Conservation (phyloP, 37 sponge, comb jelly and placozoan species). For the Petrosia ficiformis region DNA sequence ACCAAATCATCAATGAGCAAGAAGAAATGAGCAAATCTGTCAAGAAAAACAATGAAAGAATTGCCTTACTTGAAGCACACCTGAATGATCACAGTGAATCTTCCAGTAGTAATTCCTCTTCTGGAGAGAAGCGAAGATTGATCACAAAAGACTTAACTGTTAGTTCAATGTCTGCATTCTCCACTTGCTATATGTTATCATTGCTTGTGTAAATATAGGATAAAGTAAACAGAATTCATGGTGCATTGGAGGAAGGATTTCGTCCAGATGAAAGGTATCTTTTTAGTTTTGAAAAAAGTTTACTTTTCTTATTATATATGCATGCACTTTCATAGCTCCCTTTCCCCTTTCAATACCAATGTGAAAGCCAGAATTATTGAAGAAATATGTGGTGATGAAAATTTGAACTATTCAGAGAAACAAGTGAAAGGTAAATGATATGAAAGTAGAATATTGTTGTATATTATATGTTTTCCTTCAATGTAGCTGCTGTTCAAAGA, state of each 20-base stretch:
- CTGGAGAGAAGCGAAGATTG: neutral
- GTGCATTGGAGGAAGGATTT: neutral
- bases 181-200: neutral
- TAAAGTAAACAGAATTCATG: neutral
- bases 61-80: neutral
- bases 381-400: conserved; percentile 1
- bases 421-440: conserved; percentile 5
- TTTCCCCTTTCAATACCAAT: neutral
- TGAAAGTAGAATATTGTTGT: neutral
- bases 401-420: conserved; percentile 10
- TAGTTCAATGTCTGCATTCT: no score
- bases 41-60: neutral
- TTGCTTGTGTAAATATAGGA: neutral
- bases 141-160: neutral
- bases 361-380: neutral
- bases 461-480: neutral
- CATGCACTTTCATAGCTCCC: neutral
- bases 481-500: conserved; percentile 18
- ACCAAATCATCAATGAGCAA: neutral
- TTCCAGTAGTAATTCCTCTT: neutral
- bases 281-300: no score
- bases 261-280: neutral
- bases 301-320: no score
- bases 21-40: conserved; percentile 1
- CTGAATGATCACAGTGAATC: neutral